Evolutionary conservation across 1,140 invertebrate species (phyloP), one percentile per base, ranked within the genome.

Genomic region (Zaprionus lachaisei): DNA sequence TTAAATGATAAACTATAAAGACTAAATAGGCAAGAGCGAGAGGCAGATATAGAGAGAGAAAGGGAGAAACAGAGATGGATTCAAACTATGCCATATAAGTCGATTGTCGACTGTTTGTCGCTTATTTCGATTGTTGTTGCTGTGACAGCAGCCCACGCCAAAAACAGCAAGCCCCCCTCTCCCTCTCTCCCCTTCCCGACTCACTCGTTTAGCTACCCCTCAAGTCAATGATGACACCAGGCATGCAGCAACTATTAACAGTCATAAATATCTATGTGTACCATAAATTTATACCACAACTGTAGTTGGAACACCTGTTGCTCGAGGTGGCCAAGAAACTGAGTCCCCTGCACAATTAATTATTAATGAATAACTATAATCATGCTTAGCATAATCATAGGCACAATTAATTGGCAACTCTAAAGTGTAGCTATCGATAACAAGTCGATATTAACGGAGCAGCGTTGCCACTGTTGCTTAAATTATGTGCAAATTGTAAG

Each of bases 1-100:
- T 89, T 85, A 89, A 89, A 89, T 89, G 90, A 85, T 82, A 80
- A 85, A 85, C 85, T 77, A 90, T 82, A 89, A 90, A 84, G 69
- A 72, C 84, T 71, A 86, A 80, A 73, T 75, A 69, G 77, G 80
- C 72, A 77, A 58, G 24, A 26, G 11, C 38, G 56, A 51, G 57
- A n/a, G 17, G 14, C 4, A 22, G 41, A 4, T 57, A 31, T 14
- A 38, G 14, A 17, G 17, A 54, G 38, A 71, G 31, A 34, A 9
- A 11, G 7, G 7, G 6, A 9, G 28, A 7, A 28, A 49, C 22
- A 47, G 20, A 57, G 62, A 67, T 17, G 51, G 47, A 67, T 66
- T 54, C 63, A 66, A 63, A 47, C 57, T 72, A 72, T 71, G 57
- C 81, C 85, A 80, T 89, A 89, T 77, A 85, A 81, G 79, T 82